phyloP scores from a whole-genome alignment of 2,113 vertebrate species.

The Oreochromis niloticus region DNA sequence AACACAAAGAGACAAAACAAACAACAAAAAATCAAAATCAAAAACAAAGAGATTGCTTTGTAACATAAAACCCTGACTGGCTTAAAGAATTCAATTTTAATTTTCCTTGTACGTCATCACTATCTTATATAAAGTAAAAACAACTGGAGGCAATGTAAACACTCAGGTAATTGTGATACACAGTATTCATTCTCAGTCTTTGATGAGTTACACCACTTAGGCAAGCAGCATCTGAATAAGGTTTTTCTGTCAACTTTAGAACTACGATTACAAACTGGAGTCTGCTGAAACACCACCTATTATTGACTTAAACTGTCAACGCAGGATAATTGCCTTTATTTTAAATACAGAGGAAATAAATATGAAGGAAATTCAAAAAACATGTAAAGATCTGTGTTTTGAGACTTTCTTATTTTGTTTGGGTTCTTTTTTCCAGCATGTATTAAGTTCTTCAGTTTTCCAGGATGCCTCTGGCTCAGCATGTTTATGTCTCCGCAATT shows the following conservation, averaged over 20 bases:
- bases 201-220: not conserved
- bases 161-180: not conserved
- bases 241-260: not conserved
- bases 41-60: not conserved
- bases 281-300: not conserved
- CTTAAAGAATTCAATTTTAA: not conserved
- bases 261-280: not conserved
- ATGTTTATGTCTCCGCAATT: not conserved
- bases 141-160: slow-evolving; percentile 8
- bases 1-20: not conserved
- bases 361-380: not conserved
- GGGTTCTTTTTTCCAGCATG: not conserved
- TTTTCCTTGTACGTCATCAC: not conserved
- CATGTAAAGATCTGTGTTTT: not conserved
- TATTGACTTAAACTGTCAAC: not conserved
- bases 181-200: not conserved
- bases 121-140: not conserved
- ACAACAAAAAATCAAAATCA: not conserved
- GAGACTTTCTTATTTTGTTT: not conserved
- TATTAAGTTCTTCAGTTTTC: not conserved
- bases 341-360: not conserved
- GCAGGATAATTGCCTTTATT: not conserved
- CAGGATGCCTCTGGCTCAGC: not conserved
- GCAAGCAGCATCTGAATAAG: not conserved
- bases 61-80: not conserved